These are phyloP conservation scores for Notocelia uddmanniana DNA, from an alignment of 2,888 invertebrate genomes.

Conservation along the genomic window DNA sequence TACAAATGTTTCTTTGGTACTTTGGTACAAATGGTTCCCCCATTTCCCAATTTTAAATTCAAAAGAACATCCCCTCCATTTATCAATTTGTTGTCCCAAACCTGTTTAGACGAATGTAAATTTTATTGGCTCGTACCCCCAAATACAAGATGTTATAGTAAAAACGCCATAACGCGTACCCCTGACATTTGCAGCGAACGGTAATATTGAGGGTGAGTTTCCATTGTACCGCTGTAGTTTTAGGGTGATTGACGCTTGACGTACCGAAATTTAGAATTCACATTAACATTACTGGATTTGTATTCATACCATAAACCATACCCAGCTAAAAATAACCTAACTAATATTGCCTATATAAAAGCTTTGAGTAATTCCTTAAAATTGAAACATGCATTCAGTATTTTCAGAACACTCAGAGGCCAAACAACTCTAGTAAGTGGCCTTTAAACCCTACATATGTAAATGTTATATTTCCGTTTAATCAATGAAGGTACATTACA, in stretches of 20 bases:
- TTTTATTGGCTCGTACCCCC: constrained; percentile 60
- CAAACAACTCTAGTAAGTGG: too few relatives aligned
- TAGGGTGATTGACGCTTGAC: constrained; percentile 7
- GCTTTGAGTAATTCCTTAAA: too few relatives aligned
- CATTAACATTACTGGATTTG: not conserved
- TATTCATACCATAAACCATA: too few relatives aligned
- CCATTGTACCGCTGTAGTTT: constrained; percentile 12
- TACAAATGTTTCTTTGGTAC: not conserved
- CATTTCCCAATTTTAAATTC: constrained; percentile 55
- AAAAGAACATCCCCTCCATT: constrained; percentile 41
- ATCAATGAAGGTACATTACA: too few relatives aligned
- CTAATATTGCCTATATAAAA: too few relatives aligned
- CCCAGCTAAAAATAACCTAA: too few relatives aligned
- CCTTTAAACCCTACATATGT: too few relatives aligned
- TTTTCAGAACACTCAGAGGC: too few relatives aligned
- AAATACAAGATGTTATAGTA: constrained; percentile 61
- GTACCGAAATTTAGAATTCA: not conserved
- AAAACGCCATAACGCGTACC: constrained; percentile 51
- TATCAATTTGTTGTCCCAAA: constrained; percentile 53
- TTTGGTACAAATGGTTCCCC: too few relatives aligned
- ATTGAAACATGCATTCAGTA: too few relatives aligned
- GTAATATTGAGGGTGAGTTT: constrained; percentile 60
- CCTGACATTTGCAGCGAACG: constrained; percentile 57
- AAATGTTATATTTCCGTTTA: too few relatives aligned
- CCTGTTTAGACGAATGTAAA: constrained; percentile 62